Conservation (phyloP, 64 coral and sea anemone genomes). For the Montipora capricornis region DNA sequence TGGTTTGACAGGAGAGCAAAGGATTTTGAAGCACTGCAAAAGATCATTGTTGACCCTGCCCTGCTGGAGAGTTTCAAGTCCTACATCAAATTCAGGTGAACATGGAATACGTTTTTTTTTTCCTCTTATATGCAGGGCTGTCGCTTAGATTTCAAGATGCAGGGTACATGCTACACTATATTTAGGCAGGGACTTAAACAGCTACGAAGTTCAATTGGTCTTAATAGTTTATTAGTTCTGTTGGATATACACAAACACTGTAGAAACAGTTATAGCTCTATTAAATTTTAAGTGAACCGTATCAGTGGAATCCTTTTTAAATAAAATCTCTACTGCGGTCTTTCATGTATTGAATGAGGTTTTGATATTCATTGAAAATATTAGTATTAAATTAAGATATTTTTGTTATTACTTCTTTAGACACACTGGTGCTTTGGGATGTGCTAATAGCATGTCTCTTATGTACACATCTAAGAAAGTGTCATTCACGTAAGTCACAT, state of each 20-base stretch:
- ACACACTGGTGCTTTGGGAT: background rate
- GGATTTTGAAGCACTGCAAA: background rate
- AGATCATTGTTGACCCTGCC: conserved; percentile 1
- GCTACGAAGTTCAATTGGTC: background rate
- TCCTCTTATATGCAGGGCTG: background rate
- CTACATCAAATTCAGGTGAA: conserved; percentile 46
- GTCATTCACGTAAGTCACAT: background rate
- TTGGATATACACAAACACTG: background rate
- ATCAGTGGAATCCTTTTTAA: background rate
- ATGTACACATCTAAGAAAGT: background rate
- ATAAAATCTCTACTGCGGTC: background rate
- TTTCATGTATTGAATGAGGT: background rate
- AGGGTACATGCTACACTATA: background rate
- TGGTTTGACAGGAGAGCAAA: conserved; percentile 51
- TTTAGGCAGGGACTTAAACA: background rate
- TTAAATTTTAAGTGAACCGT: background rate
- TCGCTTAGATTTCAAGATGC: too few species aligned
- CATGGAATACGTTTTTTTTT: background rate
- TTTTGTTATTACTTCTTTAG: background rate
- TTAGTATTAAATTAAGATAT: background rate
- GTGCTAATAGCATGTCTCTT: background rate
- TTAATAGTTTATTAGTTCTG: background rate
- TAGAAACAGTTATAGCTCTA: background rate
- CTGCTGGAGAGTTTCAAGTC: conserved; percentile 39
- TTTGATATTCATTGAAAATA: background rate